These are phyloP conservation scores for Melitaea athalia DNA, from an alignment of 2,888 invertebrate genomes.

Conservation along the genomic window DNA sequence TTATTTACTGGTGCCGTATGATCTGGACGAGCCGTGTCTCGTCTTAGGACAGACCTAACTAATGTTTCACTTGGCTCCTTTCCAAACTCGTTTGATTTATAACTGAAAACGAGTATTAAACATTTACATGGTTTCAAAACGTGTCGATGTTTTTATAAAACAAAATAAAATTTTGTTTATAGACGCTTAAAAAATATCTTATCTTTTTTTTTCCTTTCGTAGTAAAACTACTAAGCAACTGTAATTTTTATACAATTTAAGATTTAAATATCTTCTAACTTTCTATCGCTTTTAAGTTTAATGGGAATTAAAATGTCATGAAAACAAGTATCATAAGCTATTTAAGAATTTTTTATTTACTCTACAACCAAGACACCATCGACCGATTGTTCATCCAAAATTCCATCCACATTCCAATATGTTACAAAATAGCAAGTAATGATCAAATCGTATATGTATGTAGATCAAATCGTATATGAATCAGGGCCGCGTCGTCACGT, in stretches of 20 bases:
- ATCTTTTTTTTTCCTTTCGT: no score
- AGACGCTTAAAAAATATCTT: no score
- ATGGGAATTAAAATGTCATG: background rate
- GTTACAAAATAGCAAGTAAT: constrained; percentile 19
- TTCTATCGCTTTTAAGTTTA: no score
- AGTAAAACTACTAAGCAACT: no score
- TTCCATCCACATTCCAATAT: constrained; percentile 17
- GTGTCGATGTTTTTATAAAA: no score
- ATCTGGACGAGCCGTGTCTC: constrained; percentile 35
- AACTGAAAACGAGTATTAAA: constrained; percentile 19
- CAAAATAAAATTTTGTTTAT: no score
- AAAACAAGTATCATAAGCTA: background rate
- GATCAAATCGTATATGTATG: constrained; percentile 15
- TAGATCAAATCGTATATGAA: no score
- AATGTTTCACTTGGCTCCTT: constrained; percentile 35
- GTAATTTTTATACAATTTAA: no score
- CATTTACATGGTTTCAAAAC: constrained; percentile 15
- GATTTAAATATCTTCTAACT: no score
- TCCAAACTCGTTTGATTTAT: constrained; percentile 38
- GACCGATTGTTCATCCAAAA: constrained; percentile 1
- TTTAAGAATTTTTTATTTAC: background rate
- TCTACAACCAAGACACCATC: background rate
- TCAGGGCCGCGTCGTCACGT: constrained; percentile 13
- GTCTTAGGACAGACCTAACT: constrained; percentile 36
- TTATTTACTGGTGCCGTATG: constrained; percentile 34